Base-by-base conservation (phyloP, 1,140 invertebrate genomes). In the Philopotamus ludificatus region DNA sequence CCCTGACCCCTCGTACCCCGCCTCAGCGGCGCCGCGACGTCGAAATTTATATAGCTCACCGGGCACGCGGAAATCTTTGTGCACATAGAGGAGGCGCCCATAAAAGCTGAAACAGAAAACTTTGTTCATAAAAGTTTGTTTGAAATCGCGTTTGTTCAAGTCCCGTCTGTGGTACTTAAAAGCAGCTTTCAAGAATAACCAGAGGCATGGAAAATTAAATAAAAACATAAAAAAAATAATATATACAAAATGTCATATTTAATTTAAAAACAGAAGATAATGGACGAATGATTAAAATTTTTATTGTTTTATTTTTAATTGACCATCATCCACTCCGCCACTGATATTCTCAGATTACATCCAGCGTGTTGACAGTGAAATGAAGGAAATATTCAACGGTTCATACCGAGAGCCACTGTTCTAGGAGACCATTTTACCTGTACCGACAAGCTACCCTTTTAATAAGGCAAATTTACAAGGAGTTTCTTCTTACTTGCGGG, bases 111-210 rank as follows among this genome's bases (percentile, higher is more conserved):
- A 70, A 70, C 68, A 66, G 68, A 70, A 70, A 70, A 70, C 64
- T 70, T 70, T 70, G 60, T 64, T 70, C 64, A 70, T 70, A 70
- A 70, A 70, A 70, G 64, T 70, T 68, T 68, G 67, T 68, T 70
- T 70, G 68, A 57, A 70, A 70, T 70, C 68, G 64, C 68, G 68
- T 70, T 70, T 70, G 64, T 65, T 63, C 63, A 66, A 70, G 64
- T 66, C 64, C 50, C 51, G 53, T 49, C 26, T 60, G 67, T 39
- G 63, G 21, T 59, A 58, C 67, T 69, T 66, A 66, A 59, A 63
- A 59, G 20, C 45, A 23, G 44, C 60, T 58, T 65, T 60, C 59
- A 55, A 54, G 61, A 63, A 42, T 21, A 2, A 1, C 3, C 20
- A 45, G 26, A 28, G 45, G 41, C 54, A 34, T 34, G 12, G 12